A percentile compares a stretch with the other conserved stretches of the same genome.
Evolutionary conservation across 2,113 vertebrate genomes (phyloP).

Genomic region (Scomber colias): DNA sequence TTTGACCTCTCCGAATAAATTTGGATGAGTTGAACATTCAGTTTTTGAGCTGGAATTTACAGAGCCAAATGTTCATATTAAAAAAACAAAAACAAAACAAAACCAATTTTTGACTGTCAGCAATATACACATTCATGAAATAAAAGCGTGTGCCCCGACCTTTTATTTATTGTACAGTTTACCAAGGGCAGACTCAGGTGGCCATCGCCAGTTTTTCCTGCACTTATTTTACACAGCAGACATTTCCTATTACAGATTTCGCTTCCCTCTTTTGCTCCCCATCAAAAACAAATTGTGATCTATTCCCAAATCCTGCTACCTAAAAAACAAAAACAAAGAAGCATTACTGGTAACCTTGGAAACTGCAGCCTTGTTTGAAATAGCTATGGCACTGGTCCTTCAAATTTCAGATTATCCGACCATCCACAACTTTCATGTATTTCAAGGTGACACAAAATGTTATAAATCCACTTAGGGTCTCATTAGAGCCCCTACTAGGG

Average conservation of each 20-base stretch:
- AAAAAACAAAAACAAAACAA: neutral
- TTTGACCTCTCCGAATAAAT: conserved; percentile 65
- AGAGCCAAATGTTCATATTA: neutral
- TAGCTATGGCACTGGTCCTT: conserved; percentile 35
- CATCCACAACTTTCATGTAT: conserved; percentile 41
- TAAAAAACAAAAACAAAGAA: conserved; percentile 47
- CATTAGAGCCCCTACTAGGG: neutral
- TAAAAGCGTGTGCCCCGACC: neutral
- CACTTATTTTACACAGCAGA: neutral
- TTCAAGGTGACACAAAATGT: neutral
- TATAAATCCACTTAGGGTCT: conserved; percentile 4
- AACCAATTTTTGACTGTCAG: neutral
- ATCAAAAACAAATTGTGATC: conserved; percentile 62
- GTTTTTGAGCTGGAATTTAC: conserved; percentile 11
- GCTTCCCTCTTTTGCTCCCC: conserved; percentile 32
- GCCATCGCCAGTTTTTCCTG: neutral
- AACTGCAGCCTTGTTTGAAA: conserved; percentile 74
- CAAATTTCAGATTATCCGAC: conserved; percentile 30
- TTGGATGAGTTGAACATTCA: conserved; percentile 25
- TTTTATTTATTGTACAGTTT: conserved; percentile 27
- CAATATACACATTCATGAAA: neutral
- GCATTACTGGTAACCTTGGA: conserved; percentile 74
- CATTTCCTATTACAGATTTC: conserved; percentile 39
- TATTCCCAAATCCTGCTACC: conserved; percentile 37
- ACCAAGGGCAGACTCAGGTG: neutral